Evolutionary conservation across 2,797 vertebrate species (phyloP), one percentile per base, ranked within the genome.

Genomic region (Melanogrammus aeglefinus): DNA sequence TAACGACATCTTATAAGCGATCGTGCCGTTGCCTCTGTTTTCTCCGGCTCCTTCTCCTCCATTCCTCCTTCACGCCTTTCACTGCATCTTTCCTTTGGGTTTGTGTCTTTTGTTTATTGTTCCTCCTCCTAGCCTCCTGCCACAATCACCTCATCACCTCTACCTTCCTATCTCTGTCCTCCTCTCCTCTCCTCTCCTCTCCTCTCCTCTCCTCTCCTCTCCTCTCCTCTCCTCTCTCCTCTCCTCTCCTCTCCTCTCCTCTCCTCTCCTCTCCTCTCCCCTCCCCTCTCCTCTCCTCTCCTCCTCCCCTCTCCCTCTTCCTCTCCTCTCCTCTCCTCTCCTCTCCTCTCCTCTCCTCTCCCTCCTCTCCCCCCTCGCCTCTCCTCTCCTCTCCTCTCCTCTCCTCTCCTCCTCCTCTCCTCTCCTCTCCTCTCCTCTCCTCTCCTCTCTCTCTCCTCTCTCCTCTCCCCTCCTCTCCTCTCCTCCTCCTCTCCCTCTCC

Each of bases 1-100:
- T 84, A 83, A 83, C 85, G 77, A 83, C 72, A 36, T 89, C 90
- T 80, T 33, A 33, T 89, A 87, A 90, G 88, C 86, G 90, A 90
- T 89, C 88, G 85, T 77, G 81, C 77, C 81, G 85, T 73, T 9
- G 41, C 41, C 8, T 6, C 36, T 38, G 36, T 38, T 6, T 38
- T 57, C 51, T 57, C 51, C 6, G 18, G 21, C 51, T 57, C 51
- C 18, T 1, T 57, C 51, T 57, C 51, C 1, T 10, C 21, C 18
- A 5, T 10, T 1, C 12, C 44, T 47, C 13, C 14, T 47, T 41
- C 44, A 47, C 44, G 14, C 14, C 13, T 13, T 51, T 51, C 12
- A 7, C 51, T 57, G n/a, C 51, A 3, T 57, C 18, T 57, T 18
- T 51, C 44, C 44, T 13, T 51, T 51, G 10, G 9, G 9, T 44